Conservation (phyloP, 2,113 vertebrate genomes). For the Austrofundulus limnaeus region DNA sequence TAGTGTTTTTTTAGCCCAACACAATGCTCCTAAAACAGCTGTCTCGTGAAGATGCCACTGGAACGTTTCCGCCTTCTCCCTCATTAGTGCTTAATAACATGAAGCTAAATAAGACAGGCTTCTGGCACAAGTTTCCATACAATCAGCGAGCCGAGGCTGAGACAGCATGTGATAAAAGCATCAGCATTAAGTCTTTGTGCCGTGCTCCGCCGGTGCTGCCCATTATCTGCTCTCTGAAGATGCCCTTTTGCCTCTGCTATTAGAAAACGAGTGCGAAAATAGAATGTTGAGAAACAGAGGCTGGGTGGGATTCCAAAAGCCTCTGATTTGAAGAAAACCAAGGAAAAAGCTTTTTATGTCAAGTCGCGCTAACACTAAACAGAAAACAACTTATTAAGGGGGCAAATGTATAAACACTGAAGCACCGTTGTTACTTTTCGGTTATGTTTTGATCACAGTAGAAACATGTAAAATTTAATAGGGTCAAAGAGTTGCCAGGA, state of each 20-base stretch:
- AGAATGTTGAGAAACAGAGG: slow-evolving; percentile 11
- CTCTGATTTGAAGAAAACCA: neutral
- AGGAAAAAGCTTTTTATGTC: slow-evolving; percentile 3
- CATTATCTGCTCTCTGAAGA: slow-evolving; percentile 50
- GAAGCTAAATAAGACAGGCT: slow-evolving; percentile 16
- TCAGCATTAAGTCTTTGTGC: slow-evolving; percentile 34
- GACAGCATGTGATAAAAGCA: slow-evolving; percentile 54
- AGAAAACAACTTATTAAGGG: too few relatives aligned
- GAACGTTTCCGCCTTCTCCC: neutral
- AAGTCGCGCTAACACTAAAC: neutral
- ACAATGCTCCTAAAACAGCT: neutral
- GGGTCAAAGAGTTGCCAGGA: too few relatives aligned
- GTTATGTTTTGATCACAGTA: too few relatives aligned
- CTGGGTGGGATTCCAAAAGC: slow-evolving; percentile 11
- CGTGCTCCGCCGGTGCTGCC: slow-evolving; percentile 15
- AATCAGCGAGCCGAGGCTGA: slow-evolving; percentile 23
- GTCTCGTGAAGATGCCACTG: slow-evolving; percentile 4
- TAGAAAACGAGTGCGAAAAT: slow-evolving; percentile 39
- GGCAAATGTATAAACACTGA: too few relatives aligned
- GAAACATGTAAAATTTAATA: too few relatives aligned
- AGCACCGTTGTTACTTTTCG: too few relatives aligned
- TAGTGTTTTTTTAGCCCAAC: neutral
- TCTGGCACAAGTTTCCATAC: slow-evolving; percentile 20
- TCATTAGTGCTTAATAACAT: slow-evolving; percentile 28
- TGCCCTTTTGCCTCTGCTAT: slow-evolving; percentile 52